These are phyloP conservation scores for Falcunculus frontatus DNA, from an alignment of 2,113 vertebrate species.

Conservation along the genomic window DNA sequence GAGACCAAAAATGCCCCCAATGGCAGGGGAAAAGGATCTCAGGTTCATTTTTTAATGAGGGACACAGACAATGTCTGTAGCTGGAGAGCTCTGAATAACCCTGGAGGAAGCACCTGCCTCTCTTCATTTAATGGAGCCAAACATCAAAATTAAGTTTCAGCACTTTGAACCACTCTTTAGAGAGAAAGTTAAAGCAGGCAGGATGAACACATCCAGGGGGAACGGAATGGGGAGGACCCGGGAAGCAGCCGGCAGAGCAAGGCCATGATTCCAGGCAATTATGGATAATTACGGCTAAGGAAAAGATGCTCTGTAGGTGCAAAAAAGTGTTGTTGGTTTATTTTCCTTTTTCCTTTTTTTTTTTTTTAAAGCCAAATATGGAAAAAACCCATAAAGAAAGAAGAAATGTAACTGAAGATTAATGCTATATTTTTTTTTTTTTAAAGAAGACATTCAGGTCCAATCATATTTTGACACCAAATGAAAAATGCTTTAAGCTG, in stretches of 20 bases:
- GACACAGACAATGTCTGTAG: neutral
- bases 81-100: neutral
- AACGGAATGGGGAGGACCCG: neutral
- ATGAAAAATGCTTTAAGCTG: neutral
- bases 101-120: neutral
- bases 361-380: neutral
- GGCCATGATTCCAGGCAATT: neutral
- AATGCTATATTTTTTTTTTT: neutral
- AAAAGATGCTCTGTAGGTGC: neutral
- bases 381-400: neutral
- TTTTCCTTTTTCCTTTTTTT: fast-evolving
- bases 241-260: neutral
- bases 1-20: neutral
- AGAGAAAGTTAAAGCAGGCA: neutral
- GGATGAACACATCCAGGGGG: neutral
- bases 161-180: neutral
- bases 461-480: neutral
- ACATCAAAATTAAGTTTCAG: neutral
- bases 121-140: neutral
- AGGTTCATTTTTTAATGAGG: neutral
- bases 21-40: neutral
- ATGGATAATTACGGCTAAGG: neutral
- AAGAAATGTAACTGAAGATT: neutral
- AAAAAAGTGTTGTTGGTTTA: neutral
- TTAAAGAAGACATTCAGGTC: neutral